Evolutionary conservation across 2,888 invertebrate species (phyloP).

Genomic region (Proisotoma minuta): DNA sequence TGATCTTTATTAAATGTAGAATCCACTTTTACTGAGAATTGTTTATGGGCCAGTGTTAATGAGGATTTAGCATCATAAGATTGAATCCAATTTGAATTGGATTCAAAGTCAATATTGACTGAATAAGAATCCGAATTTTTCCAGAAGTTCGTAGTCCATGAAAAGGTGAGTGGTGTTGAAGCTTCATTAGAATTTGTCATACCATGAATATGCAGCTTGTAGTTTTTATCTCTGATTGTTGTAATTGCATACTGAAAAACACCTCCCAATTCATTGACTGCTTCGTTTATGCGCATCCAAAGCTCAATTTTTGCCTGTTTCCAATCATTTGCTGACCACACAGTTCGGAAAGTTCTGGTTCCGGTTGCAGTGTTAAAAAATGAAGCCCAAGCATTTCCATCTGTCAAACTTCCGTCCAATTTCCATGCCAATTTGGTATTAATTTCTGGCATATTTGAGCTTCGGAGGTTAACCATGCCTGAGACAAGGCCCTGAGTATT

Average conservation of each 20-base stretch:
- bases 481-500: slow-evolving; percentile 32
- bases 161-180: no score
- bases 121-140: no score
- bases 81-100: no score
- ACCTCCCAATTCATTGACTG: slow-evolving; percentile 29
- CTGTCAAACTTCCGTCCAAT: slow-evolving; percentile 26
- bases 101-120: no score
- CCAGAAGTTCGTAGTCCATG: no score
- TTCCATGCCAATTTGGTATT: slow-evolving; percentile 34
- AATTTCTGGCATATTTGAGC: slow-evolving; percentile 25
- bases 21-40: no score
- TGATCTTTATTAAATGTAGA: no score
- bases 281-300: slow-evolving; percentile 22
- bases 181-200: no score
- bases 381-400: slow-evolving; percentile 25
- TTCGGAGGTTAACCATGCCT: slow-evolving; percentile 30
- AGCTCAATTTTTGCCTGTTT: slow-evolving; percentile 27
- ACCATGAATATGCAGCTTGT: no score
- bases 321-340: slow-evolving; percentile 38
- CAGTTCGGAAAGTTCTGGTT: slow-evolving; percentile 21
- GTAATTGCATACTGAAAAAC: slow-evolving; percentile 25
- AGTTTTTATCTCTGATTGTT: no score
- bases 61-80: no score
- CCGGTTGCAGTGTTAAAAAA: slow-evolving; percentile 30
- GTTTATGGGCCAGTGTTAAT: no score